phyloP scores from a whole-genome alignment of 1,140 invertebrate genomes.

The Drosophila ercepeae region DNA sequence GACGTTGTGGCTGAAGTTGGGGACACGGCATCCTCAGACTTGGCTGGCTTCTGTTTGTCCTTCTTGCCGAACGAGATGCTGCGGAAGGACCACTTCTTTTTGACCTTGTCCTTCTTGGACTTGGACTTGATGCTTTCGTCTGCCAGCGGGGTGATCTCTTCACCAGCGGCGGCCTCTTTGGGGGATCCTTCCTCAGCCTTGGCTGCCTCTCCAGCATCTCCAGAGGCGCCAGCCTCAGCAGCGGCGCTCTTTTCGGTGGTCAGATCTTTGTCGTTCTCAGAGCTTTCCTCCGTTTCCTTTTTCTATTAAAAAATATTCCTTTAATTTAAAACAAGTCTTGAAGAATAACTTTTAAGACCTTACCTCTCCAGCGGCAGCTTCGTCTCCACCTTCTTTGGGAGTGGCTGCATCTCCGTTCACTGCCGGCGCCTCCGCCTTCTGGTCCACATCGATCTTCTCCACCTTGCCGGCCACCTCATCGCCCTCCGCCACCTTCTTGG shows the following conservation, averaged over 20 bases:
- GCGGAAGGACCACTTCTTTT: conserved; percentile 94
- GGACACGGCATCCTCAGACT: conserved; percentile 84
- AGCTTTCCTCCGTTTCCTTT: conserved; percentile 86
- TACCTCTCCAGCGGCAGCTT: conserved; percentile 64
- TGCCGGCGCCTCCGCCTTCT: conserved; percentile 83
- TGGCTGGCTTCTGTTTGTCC: conserved; percentile 91
- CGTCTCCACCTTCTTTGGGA: conserved; percentile 86
- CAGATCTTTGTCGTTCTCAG: conserved; percentile 88
- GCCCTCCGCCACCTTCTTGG: conserved; percentile 89
- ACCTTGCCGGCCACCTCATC: conserved; percentile 89
- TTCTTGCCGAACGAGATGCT: conserved; percentile 93
- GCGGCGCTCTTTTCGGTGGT: conserved; percentile 86
- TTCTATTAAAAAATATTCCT: conserved; percentile 82
- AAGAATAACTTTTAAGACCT: background rate
- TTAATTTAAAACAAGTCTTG: background rate
- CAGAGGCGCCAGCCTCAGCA: conserved; percentile 69
- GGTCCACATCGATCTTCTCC: conserved; percentile 89
- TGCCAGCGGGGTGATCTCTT: conserved; percentile 84
- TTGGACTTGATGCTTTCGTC: conserved; percentile 88
- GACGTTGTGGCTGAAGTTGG: conserved; percentile 50
- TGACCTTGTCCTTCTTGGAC: conserved; percentile 92
- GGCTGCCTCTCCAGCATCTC: conserved; percentile 78
- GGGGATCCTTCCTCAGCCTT: conserved; percentile 69
- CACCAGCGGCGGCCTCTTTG: conserved; percentile 84
- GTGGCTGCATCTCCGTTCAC: conserved; percentile 87